Evolutionary conservation across 2,888 invertebrate species (phyloP).

Genomic region (Polydrusus cervinus): DNA sequence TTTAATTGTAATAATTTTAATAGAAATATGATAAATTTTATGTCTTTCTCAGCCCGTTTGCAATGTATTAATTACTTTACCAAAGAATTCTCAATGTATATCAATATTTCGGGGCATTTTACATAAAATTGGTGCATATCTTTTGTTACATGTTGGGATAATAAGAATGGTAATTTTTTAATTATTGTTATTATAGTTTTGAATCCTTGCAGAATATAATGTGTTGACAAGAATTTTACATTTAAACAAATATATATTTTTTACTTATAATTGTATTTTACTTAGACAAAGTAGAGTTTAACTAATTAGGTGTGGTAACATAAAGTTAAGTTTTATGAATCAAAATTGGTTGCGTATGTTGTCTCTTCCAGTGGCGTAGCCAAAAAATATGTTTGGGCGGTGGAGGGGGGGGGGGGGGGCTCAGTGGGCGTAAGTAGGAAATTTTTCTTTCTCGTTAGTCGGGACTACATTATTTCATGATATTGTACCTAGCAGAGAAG

Average conservation of each 20-base stretch:
- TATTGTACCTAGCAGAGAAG: no score
- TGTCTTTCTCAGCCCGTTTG: not conserved
- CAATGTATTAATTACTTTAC: not conserved
- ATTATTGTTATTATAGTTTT: not conserved
- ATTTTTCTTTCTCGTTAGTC: no score
- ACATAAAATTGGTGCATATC: constrained; percentile 18
- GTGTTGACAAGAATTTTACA: not conserved
- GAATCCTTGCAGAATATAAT: not conserved
- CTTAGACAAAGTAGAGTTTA: no score
- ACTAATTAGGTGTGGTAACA: no score
- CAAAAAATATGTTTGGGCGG: no score
- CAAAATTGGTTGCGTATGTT: no score
- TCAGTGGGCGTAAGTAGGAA: no score
- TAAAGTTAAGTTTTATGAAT: no score
- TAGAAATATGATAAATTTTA: not conserved
- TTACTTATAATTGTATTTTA: not conserved
- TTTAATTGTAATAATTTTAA: no score
- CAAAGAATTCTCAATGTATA: constrained; percentile 6
- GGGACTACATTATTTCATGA: no score
- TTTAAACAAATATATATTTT: constrained; percentile 22
- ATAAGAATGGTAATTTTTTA: not conserved
- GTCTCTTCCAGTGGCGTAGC: no score
- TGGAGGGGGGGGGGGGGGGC: no score
- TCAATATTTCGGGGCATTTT: not conserved
- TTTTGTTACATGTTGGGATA: not conserved